Evolutionary conservation across 2,888 invertebrate species (phyloP).

Genomic region (Leucoma salicis): DNA sequence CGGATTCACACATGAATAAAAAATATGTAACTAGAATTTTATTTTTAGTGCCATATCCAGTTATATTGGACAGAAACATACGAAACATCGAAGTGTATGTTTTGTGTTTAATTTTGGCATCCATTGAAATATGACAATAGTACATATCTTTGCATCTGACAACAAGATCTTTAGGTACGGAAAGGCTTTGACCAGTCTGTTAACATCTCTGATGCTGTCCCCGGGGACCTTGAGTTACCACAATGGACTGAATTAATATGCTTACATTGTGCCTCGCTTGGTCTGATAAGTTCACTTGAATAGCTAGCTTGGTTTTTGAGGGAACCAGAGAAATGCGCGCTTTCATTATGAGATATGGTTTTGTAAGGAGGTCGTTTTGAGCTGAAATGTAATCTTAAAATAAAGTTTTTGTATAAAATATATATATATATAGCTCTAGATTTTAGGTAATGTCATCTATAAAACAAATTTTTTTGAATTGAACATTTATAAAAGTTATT

Average conservation of each 20-base stretch:
- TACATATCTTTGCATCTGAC: background rate
- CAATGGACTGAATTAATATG: conserved; percentile 27
- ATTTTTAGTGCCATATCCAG: too few species aligned
- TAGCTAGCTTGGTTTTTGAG: conserved; percentile 14
- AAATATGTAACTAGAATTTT: too few species aligned
- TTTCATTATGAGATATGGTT: background rate
- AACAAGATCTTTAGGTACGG: conserved; percentile 24
- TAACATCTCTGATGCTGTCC: conserved; percentile 13
- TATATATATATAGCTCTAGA: too few species aligned
- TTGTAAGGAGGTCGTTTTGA: background rate
- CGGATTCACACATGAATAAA: too few species aligned
- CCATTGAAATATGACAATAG: conserved; percentile 1
- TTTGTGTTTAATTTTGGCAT: conserved; percentile 1
- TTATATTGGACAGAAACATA: too few species aligned
- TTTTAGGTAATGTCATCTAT: too few species aligned
- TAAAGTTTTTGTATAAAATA: too few species aligned
- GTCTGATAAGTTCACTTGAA: conserved; percentile 19
- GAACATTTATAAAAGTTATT: too few species aligned
- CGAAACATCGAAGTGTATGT: background rate
- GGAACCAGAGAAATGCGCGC: conserved; percentile 1
- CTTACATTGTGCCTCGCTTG: conserved; percentile 26
- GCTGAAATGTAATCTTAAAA: background rate
- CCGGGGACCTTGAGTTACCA: conserved; percentile 25
- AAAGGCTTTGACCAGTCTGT: conserved; percentile 15
- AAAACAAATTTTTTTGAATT: too few species aligned